Conservation (phyloP, 2,888 invertebrate species). For the Melinaea menophilus region DNA sequence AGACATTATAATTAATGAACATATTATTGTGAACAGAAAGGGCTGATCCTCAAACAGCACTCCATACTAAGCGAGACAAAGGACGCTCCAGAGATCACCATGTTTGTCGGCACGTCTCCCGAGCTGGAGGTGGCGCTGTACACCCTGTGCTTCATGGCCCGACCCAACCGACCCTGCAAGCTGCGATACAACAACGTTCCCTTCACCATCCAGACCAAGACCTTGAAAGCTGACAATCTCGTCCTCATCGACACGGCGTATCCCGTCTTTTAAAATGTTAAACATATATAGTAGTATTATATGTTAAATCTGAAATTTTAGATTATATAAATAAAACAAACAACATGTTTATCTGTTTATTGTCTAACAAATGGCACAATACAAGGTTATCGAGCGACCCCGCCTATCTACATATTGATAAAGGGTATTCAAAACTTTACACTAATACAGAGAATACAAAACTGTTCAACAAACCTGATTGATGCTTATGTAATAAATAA, state of each 20-base stretch:
- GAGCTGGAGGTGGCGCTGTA: conserved; percentile 94
- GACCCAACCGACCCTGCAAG: conserved; percentile 86
- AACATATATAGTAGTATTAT: conserved; percentile 11
- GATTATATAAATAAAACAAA: conserved; percentile 21
- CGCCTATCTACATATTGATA: conserved; percentile 5
- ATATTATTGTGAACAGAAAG: conserved; percentile 79
- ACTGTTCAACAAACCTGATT: too few species aligned
- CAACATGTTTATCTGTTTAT: conserved; percentile 34
- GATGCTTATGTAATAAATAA: too few species aligned
- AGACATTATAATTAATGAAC: too few species aligned
- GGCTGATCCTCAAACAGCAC: conserved; percentile 85
- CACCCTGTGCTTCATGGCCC: conserved; percentile 90
- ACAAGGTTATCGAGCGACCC: conserved; percentile 35
- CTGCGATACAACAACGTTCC: conserved; percentile 70
- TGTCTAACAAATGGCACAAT: conserved; percentile 44
- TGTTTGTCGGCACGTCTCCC: conserved; percentile 93
- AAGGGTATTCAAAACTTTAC: conserved; percentile 10
- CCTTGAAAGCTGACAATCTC: conserved; percentile 58
- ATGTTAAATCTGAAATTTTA: not conserved
- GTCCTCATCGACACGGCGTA: conserved; percentile 65
- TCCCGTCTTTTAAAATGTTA: conserved; percentile 41
- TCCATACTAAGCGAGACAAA: conserved; percentile 82
- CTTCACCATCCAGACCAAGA: conserved; percentile 69
- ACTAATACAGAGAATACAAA: not conserved
- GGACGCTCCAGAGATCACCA: conserved; percentile 86